Base-by-base conservation (phyloP, 2,797 vertebrate species). In the Aulostomus chinensis region DNA sequence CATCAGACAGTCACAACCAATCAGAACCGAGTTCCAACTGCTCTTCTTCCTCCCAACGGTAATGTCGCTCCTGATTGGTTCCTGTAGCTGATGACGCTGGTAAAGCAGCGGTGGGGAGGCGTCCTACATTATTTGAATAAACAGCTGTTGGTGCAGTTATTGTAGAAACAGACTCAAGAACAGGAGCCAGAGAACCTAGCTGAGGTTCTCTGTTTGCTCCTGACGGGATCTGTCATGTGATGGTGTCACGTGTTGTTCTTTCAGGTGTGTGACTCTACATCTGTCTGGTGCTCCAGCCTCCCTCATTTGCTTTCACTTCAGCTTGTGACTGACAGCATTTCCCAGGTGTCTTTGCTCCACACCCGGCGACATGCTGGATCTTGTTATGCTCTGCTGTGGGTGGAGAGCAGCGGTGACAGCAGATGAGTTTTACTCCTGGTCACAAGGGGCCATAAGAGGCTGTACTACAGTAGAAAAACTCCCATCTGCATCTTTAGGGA, bases 311-410 rank as follows among this genome's bases (percentile, higher is more conserved):
- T 28, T 43, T 1, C 40, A 3, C 30, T 41, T 21, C 7, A 35
- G 33, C 8, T 11, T 9, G n/a, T 16, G 9, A 11, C 20, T 46
- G 14, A 49, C 34, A 64, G 9, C 16, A 48, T 68, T 52, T 41
- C 57, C 57, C 56, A 42, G 8, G 25, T 35, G 25, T 28, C 4
- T 47, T 56, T 37, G 7, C 18, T 8, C 11, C 29, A 9, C 3
- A 12, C 5, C 47, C 4, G 3, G 32, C 15, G 39, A 26, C 20
- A 28, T 18, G 10, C 6, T 2, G 1, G 12, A 32, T 1, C 28
- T 12, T 33, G 13, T 34, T 2, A 0, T 9, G 7, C 17, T 35
- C 11, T 9, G 33, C 28, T 60, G 18, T 52, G 32, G 21, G 18
- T 30, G 16, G 6, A 48, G 38, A 41, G 9, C 16, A 18, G 13